Evolutionary conservation across 2,888 invertebrate genomes (phyloP).

Genomic region (Cremastinae sp.): DNA sequence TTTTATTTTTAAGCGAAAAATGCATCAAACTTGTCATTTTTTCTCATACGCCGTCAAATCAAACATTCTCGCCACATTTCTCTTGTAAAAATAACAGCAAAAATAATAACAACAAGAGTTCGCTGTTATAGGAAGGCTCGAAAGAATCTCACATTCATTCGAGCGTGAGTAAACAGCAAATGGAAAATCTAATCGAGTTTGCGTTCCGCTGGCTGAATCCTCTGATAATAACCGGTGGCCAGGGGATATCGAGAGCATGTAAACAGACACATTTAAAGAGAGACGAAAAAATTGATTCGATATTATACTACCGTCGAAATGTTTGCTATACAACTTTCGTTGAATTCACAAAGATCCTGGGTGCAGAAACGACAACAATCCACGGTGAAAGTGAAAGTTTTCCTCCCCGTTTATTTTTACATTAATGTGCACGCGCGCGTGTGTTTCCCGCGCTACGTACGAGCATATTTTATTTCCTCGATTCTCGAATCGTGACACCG

Average conservation of each 20-base stretch:
- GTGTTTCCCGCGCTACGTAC: conserved; percentile 27
- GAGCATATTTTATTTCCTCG: conserved; percentile 38
- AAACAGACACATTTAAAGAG: background rate
- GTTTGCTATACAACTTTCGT: conserved; percentile 26
- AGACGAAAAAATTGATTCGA: conserved; percentile 20
- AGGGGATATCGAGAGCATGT: background rate
- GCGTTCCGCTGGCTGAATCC: conserved; percentile 39
- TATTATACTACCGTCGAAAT: conserved; percentile 8
- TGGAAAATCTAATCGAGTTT: conserved; percentile 43
- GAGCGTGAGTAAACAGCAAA: conserved; percentile 24
- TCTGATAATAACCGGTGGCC: conserved; percentile 5
- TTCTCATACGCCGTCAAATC: no score
- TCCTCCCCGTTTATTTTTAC: conserved; percentile 9
- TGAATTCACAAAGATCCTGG: conserved; percentile 40
- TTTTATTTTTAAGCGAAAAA: no score
- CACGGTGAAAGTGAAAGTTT: conserved; percentile 54
- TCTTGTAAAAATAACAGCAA: no score
- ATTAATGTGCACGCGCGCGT: background rate
- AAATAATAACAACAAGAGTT: no score
- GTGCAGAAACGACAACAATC: conserved; percentile 24
- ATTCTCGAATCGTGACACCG: conserved; percentile 18
- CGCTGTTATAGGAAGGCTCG: background rate
- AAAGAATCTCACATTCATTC: conserved; percentile 12
- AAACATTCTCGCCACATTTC: no score
- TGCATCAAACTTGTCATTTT: no score